Conservation (phyloP, 1,140 invertebrate genomes). For the Chironomus tepperi region DNA sequence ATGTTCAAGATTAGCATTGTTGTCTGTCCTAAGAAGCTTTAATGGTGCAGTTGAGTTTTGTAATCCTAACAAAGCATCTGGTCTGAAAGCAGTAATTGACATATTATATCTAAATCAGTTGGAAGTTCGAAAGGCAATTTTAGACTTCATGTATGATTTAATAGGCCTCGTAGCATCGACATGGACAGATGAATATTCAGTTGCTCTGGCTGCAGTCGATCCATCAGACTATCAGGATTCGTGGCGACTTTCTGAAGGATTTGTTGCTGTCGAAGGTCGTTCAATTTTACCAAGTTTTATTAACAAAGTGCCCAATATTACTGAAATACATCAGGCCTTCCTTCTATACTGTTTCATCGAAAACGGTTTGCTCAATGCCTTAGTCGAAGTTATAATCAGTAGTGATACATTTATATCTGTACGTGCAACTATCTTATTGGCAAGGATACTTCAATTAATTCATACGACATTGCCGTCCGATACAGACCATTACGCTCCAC, state of each 20-base stretch:
- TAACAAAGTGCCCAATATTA: slow-evolving; percentile 76
- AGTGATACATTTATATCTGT: slow-evolving; percentile 83
- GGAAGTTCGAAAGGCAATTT: slow-evolving; percentile 80
- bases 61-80: slow-evolving; percentile 58
- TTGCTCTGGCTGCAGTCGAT: slow-evolving; percentile 78
- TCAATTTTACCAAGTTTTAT: slow-evolving; percentile 72
- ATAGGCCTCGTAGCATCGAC: slow-evolving; percentile 76
- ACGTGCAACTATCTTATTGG: slow-evolving; percentile 79
- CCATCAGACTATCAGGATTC: slow-evolving; percentile 66
- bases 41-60: slow-evolving; percentile 80
- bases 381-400: slow-evolving; percentile 84
- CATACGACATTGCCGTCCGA: slow-evolving; percentile 75
- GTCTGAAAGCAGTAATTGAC: slow-evolving; percentile 74
- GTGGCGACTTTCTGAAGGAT: slow-evolving; percentile 85
- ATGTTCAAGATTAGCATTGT: slow-evolving; percentile 71
- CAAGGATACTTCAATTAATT: slow-evolving; percentile 73
- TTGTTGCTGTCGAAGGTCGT: slow-evolving; percentile 81
- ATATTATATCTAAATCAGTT: slow-evolving; percentile 78
- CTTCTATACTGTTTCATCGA: slow-evolving; percentile 80
- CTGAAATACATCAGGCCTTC: slow-evolving; percentile 83
- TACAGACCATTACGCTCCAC: slow-evolving; percentile 68
- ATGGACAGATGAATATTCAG: slow-evolving; percentile 85
- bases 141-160: slow-evolving; percentile 85
- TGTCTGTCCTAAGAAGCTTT: slow-evolving; percentile 83
- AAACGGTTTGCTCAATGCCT: slow-evolving; percentile 74